These are phyloP conservation scores for Euphydryas editha DNA, from an alignment of 2,888 invertebrate species.

Conservation along the genomic window DNA sequence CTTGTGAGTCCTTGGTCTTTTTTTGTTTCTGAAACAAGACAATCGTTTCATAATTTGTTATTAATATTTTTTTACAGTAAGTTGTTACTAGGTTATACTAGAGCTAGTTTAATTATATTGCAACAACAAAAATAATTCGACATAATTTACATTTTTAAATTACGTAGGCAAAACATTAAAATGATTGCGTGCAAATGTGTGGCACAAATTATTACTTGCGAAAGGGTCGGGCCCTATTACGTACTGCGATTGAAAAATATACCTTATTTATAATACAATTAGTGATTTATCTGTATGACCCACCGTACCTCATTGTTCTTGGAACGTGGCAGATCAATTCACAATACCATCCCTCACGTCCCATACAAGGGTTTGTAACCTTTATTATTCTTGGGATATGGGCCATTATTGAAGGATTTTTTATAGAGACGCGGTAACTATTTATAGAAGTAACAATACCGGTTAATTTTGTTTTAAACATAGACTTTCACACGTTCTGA, in stretches of 20 bases:
- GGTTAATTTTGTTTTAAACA: constrained; percentile 31
- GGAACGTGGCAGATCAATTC: constrained; percentile 34
- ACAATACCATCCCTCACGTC: constrained; percentile 31
- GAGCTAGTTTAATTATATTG: not conserved
- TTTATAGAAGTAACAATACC: constrained; percentile 33
- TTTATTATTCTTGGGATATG: constrained; percentile 2
- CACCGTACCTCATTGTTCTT: constrained; percentile 31
- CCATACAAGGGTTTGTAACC: not conserved
- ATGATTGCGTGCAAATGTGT: constrained; percentile 31
- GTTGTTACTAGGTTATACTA: not conserved
- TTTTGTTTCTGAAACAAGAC: not conserved
- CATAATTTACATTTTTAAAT: constrained; percentile 33
- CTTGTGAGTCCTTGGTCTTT: not conserved
- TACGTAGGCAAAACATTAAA: constrained; percentile 23
- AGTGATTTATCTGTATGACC: constrained; percentile 18
- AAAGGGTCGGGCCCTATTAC: constrained; percentile 35
- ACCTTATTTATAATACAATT: constrained; percentile 11
- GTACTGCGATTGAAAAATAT: constrained; percentile 17
- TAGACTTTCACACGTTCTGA: constrained; percentile 34
- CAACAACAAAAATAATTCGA: not conserved
- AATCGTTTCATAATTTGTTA: not conserved
- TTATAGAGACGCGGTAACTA: constrained; percentile 6
- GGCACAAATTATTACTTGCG: constrained; percentile 38
- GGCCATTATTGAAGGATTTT: not conserved
- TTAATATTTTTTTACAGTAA: not conserved